Base-by-base conservation (phyloP, 2,888 invertebrate species). In the Theristus sp. region DNA sequence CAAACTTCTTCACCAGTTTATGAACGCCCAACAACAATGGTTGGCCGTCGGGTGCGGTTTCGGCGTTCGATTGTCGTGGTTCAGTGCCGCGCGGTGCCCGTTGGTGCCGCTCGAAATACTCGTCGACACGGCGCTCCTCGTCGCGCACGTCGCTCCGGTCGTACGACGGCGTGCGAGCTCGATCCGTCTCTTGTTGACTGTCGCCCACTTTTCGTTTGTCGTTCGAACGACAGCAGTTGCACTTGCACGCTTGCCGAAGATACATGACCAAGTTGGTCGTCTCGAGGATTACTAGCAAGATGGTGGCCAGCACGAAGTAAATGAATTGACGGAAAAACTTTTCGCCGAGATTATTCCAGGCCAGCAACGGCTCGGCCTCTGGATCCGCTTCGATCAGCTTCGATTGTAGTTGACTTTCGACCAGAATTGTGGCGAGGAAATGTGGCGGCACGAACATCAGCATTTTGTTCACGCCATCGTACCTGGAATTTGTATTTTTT, bases 361-460 rank as follows among this genome's bases (percentile, higher is more conserved):
- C 38, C 10, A 38, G 38, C 38, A n/a, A n/a, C n/a, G 6, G 38
- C 10, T 17, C 38, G 38, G 10, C 38, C 17, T 38, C 38, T 38
- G 6, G 38, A 17, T 17, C 17, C 38, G 6, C 17, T 38, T 38
- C 38, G 10, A 38, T 6, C 38, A 17, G 38, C 6, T 38, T 38
- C n/a, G n/a, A n/a, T n/a, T n/a, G n/a, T n/a, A 29, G 20, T 3
- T n/a, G 22, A 3, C 28, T 13, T 3, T 27, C 54, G 13, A 53
- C 17, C 27, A 59, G n/a, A 26, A 27, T 3, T 3, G 26, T 22
- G 46, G 26, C 6, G 31, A 59, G 2, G 31, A 59, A 59, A 30
- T 53, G 53, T 17, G 59, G 59, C 25, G 59, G 59, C 24, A 59
- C 52, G 30, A 59, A 53, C 24, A 3, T 6, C 17, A 59, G 59